These are phyloP conservation scores for Tetranychus truncatus DNA, from an alignment of 2,888 invertebrate genomes.

Conservation along the genomic window DNA sequence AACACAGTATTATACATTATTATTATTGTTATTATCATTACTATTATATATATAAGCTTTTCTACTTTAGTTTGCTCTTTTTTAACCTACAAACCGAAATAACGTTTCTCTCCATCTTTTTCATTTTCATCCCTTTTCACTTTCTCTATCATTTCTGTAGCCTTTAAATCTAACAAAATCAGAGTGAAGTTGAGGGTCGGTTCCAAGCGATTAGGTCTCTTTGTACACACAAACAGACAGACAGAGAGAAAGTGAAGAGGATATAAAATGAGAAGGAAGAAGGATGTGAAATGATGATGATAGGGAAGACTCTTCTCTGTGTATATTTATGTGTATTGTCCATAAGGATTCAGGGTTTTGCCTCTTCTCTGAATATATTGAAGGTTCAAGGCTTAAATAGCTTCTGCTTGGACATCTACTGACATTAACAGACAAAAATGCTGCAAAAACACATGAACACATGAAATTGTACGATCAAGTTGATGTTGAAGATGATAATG, in stretches of 20 bases:
- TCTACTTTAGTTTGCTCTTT: not conserved
- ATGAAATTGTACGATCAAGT: too few relatives aligned
- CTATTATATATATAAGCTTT: not conserved
- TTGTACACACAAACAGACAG: not conserved
- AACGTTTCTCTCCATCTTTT: not conserved
- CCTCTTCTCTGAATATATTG: not conserved
- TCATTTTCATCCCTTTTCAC: not conserved
- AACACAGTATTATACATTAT: not conserved
- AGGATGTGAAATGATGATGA: not conserved
- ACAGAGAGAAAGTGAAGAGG: not conserved
- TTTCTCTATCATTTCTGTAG: not conserved
- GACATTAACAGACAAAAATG: not conserved
- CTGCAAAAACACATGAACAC: not conserved
- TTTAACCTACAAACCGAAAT: constrained; percentile 1
- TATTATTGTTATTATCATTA: not conserved
- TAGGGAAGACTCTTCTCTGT: not conserved
- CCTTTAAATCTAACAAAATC: not conserved
- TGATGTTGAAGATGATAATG: too few relatives aligned
- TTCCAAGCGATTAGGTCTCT: not conserved
- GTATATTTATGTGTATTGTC: not conserved
- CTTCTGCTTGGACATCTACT: not conserved
- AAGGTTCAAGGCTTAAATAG: not conserved
- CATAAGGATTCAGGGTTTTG: not conserved
- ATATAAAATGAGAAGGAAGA: not conserved
- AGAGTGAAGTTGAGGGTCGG: not conserved